Percentiles rank a stretch among this genome's conserved stretches.
Conservation (phyloP, 1,140 invertebrate genomes). For the Panagrolaimus sp. region DNA sequence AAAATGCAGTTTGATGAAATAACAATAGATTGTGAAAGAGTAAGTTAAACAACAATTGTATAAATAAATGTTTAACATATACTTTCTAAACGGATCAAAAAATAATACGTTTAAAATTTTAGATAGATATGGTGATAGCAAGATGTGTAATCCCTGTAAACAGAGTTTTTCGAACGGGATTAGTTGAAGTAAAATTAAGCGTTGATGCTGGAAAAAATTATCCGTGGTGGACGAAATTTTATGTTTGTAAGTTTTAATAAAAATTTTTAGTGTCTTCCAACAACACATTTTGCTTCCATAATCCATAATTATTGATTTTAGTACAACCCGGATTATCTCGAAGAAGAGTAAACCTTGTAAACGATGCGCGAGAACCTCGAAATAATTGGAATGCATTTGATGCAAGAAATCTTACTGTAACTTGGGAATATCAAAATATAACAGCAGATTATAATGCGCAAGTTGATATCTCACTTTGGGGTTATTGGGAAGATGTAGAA, state of each 20-base stretch:
- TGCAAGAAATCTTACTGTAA: slow-evolving; percentile 34
- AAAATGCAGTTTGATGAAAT: slow-evolving; percentile 77
- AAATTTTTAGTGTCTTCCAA: slow-evolving; percentile 3
- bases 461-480: slow-evolving; percentile 32
- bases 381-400: slow-evolving; percentile 43
- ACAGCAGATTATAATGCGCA: slow-evolving; percentile 37
- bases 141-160: slow-evolving; percentile 41
- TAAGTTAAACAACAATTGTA: slow-evolving; percentile 41
- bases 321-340: slow-evolving; percentile 37
- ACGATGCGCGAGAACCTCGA: slow-evolving; percentile 29
- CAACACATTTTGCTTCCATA: background rate
- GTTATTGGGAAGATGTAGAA: slow-evolving; percentile 43
- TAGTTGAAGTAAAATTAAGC: slow-evolving; percentile 68
- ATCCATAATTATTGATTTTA: slow-evolving; percentile 11
- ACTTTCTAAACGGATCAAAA: too few relatives aligned
- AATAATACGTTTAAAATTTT: slow-evolving; percentile 4
- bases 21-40: slow-evolving; percentile 69
- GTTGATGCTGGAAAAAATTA: slow-evolving; percentile 69
- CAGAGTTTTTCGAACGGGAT: slow-evolving; percentile 71
- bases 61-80: too few relatives aligned
- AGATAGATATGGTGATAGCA: slow-evolving; percentile 75
- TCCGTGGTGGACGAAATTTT: slow-evolving; percentile 68
- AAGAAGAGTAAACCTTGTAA: slow-evolving; percentile 31
- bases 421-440: slow-evolving; percentile 41
- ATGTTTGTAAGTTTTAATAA: slow-evolving; percentile 31